Evolutionary conservation across 2,888 invertebrate genomes (phyloP), one percentile per base, ranked within the genome.

Genomic region (Pheosia tremula): DNA sequence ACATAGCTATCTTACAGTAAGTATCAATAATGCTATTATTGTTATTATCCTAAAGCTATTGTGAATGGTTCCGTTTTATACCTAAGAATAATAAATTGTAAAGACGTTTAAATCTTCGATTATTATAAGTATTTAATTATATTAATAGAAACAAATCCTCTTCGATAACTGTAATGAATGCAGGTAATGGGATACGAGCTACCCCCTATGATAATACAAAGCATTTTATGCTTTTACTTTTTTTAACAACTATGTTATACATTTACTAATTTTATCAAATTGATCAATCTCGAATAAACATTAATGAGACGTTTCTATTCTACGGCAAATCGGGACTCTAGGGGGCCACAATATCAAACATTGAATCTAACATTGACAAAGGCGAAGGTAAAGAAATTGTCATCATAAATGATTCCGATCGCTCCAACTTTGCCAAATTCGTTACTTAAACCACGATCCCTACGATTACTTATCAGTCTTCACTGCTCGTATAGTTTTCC

Each of bases 391-490:
- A 79, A 78, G 84, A 85, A 80, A 82, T 83, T 76, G 84, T 67
- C 60, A 69, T 76, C 81, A 80, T 84, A 73, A 85, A 83, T 78
- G 79, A 83, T 84, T 85, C 83, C 84, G 83, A 87, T 85, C 87
- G 85, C 80, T 83, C 70, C 74, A 84, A 85, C 83, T 85, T 84
- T 79, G 83, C 83, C 83, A 82, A 83, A 84, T 83, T 81, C 84
- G 81, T 81, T 85, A 82, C 87, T 84, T 86, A 89, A 7, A 87
- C 88, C 89, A 84, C 85, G 84, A 84, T 79, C 81, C 88, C 86
- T 89, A 91, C 83, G 82, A 85, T 90, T 84, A 88, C 86, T 86
- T 90, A 91, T 93, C 93, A 93, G 93, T 93, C 93, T 93, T 93
- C 90, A 88, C 87, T 85, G 92, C 92, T 91, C 91, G 89, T 85